Evolutionary conservation across 2,888 invertebrate species (phyloP), one percentile per base, ranked within the genome.

Genomic region (Esperia sulphurella): DNA sequence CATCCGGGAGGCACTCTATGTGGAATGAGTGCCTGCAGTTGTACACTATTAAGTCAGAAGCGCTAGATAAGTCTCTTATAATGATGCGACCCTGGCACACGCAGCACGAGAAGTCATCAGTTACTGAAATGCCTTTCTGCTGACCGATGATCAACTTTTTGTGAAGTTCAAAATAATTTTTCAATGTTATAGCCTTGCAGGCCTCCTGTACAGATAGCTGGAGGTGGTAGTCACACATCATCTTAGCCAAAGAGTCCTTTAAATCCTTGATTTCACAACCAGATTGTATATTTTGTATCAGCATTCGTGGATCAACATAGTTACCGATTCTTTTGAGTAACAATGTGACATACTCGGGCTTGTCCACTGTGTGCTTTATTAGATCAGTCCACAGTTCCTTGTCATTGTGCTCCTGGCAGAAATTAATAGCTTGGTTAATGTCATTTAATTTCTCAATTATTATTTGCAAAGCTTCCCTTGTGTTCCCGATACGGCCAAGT

Each of bases 401-500:
- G 76, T 98, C 98, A 65, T 97, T 95, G 70, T 98, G 97, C 71
- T 98, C 97, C 78, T 97, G 97, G 77, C 98, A 99, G 87, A 99
- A 99, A 49, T 95, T 94, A 47, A 99, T 97, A 0, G 99, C 99
- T 86, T 96, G 95, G 65, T 96, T 93, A 69, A 99, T 97, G 71
- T 98, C 96, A 59, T 94, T 92, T 42, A 98, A 85, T 75, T 97
- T 90, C 57, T 92, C 91, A 46, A 97, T 96, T 68, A 99, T 98
- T 45, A 98, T 92, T 61, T 95, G 93, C 52, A 99, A 84, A 0
- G 99, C 99, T 79, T 98, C 97, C 58, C 94, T 93, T 0, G 95
- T 94, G 72, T 96, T 97, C 0, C 98, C 98, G 80, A 98, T 97
- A 52, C 97, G 92, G 5, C 94, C 95, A 49, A 97, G 90, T 21